phyloP scores from a whole-genome alignment of 2,797 vertebrate genomes.

The Lepus oiostolus region DNA sequence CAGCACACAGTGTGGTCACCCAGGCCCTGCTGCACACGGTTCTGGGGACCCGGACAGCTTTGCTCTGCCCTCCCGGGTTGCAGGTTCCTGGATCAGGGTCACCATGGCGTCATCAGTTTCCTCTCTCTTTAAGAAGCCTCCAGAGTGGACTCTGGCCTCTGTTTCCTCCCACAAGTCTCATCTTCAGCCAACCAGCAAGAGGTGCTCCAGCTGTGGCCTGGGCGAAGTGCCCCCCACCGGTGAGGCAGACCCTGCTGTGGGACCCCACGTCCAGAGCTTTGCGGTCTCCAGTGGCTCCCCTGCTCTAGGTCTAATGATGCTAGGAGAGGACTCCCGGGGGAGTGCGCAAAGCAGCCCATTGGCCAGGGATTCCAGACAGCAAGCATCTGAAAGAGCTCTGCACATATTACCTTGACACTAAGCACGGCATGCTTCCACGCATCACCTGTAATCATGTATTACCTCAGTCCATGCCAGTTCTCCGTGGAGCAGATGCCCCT shows the following conservation, averaged over 20 bases:
- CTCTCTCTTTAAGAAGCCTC: too few species aligned
- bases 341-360: not conserved
- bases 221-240: too few species aligned
- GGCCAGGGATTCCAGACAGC: not conserved
- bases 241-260: not conserved
- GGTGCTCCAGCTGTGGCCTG: not conserved
- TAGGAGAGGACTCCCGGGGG: not conserved
- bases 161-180: too few species aligned
- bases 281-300: too few species aligned
- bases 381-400: not conserved
- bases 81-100: not conserved
- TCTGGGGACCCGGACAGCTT: not conserved
- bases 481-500: not conserved
- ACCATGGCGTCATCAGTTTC: too few species aligned
- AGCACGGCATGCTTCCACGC: too few species aligned
- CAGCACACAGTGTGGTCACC: not conserved
- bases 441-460: not conserved
- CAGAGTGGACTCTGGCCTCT: not conserved
- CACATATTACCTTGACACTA: not conserved
- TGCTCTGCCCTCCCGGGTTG: not conserved
- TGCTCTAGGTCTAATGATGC: too few species aligned
- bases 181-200: not conserved
- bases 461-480: not conserved
- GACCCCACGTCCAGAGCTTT: rapidly evolving
- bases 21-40: rapidly evolving